Evolutionary conservation across 2,113 vertebrate species (phyloP).

Genomic region (Cyanocitta stelleri): DNA sequence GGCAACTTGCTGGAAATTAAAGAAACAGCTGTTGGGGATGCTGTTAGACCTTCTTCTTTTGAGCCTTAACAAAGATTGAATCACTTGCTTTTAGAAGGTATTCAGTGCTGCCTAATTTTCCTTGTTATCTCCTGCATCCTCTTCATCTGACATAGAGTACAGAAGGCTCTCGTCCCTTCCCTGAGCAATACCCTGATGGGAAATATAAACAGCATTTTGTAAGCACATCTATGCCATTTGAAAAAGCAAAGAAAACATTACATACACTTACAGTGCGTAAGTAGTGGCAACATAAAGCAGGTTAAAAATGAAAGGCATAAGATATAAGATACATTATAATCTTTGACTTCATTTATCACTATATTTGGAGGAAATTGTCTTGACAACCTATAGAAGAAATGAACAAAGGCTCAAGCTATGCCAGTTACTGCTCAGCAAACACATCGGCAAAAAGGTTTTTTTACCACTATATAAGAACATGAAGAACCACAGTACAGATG

Average conservation of each 20-base stretch:
- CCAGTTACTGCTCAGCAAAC: not conserved
- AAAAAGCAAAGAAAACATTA: not conserved
- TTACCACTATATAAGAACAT: not conserved
- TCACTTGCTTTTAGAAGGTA: not conserved
- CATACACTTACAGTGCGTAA: not conserved
- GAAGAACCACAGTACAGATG: not conserved
- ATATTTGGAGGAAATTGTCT: not conserved
- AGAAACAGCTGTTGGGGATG: conserved; percentile 26
- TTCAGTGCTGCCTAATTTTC: not conserved
- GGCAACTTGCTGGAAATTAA: conserved; percentile 22
- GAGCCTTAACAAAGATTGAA: not conserved
- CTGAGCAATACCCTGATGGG: not conserved
- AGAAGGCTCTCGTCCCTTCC: not conserved
- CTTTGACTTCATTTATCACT: not conserved
- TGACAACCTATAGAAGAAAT: not conserved
- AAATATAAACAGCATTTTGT: not conserved
- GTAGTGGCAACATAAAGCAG: not conserved
- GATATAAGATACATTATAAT: not conserved
- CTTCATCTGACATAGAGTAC: not conserved
- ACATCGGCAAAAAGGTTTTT: not conserved
- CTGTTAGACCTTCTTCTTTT: not conserved
- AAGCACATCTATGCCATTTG: not conserved
- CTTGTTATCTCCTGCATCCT: not conserved
- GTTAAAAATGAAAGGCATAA: not conserved
- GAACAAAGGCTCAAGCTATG: not conserved